Percentiles rank a stretch among this genome's conserved stretches.
Conservation (phyloP, 1,140 invertebrate species). For the Eciton burchellii region DNA sequence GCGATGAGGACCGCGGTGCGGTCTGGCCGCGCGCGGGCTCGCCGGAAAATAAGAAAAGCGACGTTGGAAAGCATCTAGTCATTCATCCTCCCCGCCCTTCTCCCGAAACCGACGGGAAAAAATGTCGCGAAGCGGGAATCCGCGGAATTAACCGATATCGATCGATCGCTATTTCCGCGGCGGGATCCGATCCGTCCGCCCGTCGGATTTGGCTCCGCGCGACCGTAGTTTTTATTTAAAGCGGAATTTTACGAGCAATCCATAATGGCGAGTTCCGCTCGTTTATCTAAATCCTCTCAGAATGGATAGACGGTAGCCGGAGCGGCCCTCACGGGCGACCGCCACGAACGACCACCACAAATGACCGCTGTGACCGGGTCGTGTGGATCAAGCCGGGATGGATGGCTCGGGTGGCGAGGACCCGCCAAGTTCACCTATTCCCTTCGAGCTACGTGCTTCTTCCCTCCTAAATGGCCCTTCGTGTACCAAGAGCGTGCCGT, state of each 20-base stretch:
- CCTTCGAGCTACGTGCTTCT: slow-evolving; percentile 51
- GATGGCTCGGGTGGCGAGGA: slow-evolving; percentile 54
- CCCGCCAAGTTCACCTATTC: slow-evolving; percentile 60
- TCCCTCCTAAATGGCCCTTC: slow-evolving; percentile 59
- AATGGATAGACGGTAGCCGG: slow-evolving; percentile 46
- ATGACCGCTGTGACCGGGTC: slow-evolving; percentile 61
- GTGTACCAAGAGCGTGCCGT: slow-evolving; percentile 24
- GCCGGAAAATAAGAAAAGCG: slow-evolving; percentile 17
- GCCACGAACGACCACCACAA: slow-evolving; percentile 61
- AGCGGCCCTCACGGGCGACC: slow-evolving; percentile 16
- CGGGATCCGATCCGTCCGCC: slow-evolving; percentile 5
- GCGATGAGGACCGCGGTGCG: neutral
- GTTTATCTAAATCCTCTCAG: slow-evolving; percentile 59
- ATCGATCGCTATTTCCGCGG: slow-evolving; percentile 36
- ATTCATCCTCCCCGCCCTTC: slow-evolving; percentile 27
- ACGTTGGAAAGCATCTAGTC: slow-evolving; percentile 22
- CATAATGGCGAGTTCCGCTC: slow-evolving; percentile 47
- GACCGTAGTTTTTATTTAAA: slow-evolving; percentile 48
- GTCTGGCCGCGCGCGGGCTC: slow-evolving; percentile 18
- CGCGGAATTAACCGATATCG: slow-evolving; percentile 49
- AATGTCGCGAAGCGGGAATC: slow-evolving; percentile 16
- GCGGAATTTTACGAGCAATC: slow-evolving; percentile 51
- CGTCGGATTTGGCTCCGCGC: neutral
- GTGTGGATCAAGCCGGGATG: slow-evolving; percentile 58
- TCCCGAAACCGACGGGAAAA: slow-evolving; percentile 27